Base-by-base conservation (phyloP, 1,140 invertebrate species). In the Argopecten irradians region DNA sequence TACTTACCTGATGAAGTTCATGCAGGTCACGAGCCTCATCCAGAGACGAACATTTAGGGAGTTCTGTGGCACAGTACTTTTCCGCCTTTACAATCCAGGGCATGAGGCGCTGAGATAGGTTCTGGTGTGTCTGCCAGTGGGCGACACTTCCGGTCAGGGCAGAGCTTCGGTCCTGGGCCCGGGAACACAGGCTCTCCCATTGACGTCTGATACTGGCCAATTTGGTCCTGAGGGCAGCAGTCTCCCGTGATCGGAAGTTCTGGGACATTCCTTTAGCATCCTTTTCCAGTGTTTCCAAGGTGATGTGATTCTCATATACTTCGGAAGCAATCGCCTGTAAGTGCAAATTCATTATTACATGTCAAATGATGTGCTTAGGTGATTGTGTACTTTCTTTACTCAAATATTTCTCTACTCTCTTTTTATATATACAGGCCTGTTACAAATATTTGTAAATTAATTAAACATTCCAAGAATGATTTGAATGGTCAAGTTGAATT, bases 81-180 rank as follows among this genome's bases (percentile, higher is more conserved):
- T 99, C 98, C 34, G 97, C 97, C 93, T 98, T 96, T 93, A 98
- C 97, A 87, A 99, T 96, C 97, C 98, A 98, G 1, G 98, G 98
- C 94, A 97, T 97, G 35, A 99, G 96, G 94, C 98, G 97, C 87
- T 97, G 96, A 35, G 98, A 96, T 36, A 97, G 96, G 71, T 96
- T 96, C 95, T 98, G 97, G 95, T 98, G 99, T 92, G 97, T 97
- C 92, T 98, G 97, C 98, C 98, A 99, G 83, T 97, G 97, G 34
- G 97, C 96, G 34, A 98, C 96, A 94, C 98, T 98, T 93, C 97
- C 96, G 88, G 97, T 96, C 2, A 98, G 97, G 0, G 97, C 96
- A 92, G 97, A 97, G 35, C 97, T 97, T 93, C 98, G 97, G 89
- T 97, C 96, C 92, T 97, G 97, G 82, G 95, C 93, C 16, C 92